phyloP scores from a whole-genome alignment of 2,797 vertebrate genomes.

The Pachyuromys duprasi region DNA sequence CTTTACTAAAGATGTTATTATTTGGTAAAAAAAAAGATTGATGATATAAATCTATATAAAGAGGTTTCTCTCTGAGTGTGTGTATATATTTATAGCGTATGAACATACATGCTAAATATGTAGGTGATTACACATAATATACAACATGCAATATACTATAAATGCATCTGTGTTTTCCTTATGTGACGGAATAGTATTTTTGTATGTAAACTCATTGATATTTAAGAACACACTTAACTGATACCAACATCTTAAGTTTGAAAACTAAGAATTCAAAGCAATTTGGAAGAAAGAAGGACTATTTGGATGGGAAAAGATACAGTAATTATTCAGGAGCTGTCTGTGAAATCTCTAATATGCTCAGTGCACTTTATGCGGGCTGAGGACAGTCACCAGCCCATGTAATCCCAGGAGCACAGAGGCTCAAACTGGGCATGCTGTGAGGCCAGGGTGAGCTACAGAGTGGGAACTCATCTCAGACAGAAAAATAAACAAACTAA shows the following conservation, averaged over 20 bases:
- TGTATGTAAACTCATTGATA: not conserved
- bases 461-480: not conserved
- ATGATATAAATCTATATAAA: constrained; percentile 15
- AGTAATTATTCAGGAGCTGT: not conserved
- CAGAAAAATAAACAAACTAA: not conserved
- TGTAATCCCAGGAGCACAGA: not conserved
- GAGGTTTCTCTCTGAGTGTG: not conserved
- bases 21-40: constrained; percentile 37
- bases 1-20: constrained; percentile 31
- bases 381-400: not conserved
- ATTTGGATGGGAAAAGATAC: not conserved
- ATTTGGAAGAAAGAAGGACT: not conserved
- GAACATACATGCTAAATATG: not conserved
- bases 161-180: constrained; percentile 36
- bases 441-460: not conserved
- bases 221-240: not conserved
- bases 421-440: not conserved
- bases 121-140: not conserved
- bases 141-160: not conserved
- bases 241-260: not conserved
- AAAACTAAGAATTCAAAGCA: not conserved
- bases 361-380: not conserved
- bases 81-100: not conserved
- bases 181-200: not conserved
- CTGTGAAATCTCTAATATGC: not conserved